A percentile compares a stretch with the other conserved stretches of the same genome.
Evolutionary conservation across 2,888 invertebrate genomes (phyloP).

Genomic region (Drymonia ruficornis): DNA sequence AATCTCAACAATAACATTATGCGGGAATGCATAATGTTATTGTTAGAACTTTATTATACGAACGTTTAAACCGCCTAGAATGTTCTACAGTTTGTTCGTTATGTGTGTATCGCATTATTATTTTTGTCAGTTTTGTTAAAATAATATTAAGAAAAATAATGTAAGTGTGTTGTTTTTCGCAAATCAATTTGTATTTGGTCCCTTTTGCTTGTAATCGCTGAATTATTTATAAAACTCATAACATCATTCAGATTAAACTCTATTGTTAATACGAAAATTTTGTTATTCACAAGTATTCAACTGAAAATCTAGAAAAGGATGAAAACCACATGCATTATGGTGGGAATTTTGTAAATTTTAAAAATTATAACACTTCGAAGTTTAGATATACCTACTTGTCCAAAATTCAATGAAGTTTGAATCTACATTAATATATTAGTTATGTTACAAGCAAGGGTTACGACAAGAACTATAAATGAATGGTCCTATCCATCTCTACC

Average conservation of each 20-base stretch:
- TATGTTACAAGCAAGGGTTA: constrained; percentile 85
- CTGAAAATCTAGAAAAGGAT: constrained; percentile 52
- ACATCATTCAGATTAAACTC: constrained; percentile 56
- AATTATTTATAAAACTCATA: constrained; percentile 56
- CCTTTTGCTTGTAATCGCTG: constrained; percentile 82
- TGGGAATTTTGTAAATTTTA: constrained; percentile 33
- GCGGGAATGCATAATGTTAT: constrained; percentile 53
- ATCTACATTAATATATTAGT: constrained; percentile 71
- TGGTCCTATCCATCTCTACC: constrained; percentile 50
- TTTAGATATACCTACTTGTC: constrained; percentile 27
- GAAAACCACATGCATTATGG: constrained; percentile 61
- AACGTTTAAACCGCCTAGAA: constrained; percentile 69
- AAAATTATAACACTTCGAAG: constrained; percentile 36
- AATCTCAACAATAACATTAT: constrained; percentile 59
- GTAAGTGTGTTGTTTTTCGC: constrained; percentile 57
- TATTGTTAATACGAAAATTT: constrained; percentile 61
- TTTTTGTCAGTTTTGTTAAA: constrained; percentile 76
- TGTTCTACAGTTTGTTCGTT: constrained; percentile 65
- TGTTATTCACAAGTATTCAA: constrained; percentile 66
- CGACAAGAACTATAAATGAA: constrained; percentile 67
- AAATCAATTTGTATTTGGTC: constrained; percentile 78
- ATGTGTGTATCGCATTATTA: constrained; percentile 61
- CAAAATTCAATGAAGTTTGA: constrained; percentile 41
- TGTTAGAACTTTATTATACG: constrained; percentile 53
- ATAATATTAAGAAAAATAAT: constrained; percentile 46